phyloP scores from a whole-genome alignment of 2,888 invertebrate species.

The Ectemnius cavifrons region DNA sequence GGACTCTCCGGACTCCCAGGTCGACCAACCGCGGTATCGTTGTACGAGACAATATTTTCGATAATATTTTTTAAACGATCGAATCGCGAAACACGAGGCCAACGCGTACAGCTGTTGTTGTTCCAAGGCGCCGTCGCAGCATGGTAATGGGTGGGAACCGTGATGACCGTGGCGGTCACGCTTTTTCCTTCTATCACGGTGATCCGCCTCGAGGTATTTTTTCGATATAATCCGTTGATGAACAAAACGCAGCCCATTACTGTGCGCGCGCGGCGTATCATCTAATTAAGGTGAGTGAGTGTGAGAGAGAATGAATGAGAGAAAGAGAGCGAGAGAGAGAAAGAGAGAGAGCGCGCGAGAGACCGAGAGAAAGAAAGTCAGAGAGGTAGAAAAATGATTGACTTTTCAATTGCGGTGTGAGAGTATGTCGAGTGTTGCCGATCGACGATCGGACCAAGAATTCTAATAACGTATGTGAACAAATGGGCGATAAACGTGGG shows the following conservation, averaged over 20 bases:
- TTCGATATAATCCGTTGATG: conserved; percentile 19
- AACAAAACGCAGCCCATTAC: conserved; percentile 26
- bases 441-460: conserved; percentile 56
- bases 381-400: conserved; percentile 5
- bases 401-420: conserved; percentile 30
- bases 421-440: conserved; percentile 52
- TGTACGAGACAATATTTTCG: conserved; percentile 66
- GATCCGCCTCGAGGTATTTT: conserved; percentile 39
- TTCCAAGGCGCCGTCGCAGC: conserved; percentile 45
- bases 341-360: conserved; percentile 26
- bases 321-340: neutral
- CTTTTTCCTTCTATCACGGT: conserved; percentile 22
- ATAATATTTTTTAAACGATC: conserved; percentile 63
- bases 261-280: conserved; percentile 37
- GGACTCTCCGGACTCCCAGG: conserved; percentile 41
- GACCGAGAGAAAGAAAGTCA: conserved; percentile 21
- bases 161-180: conserved; percentile 1
- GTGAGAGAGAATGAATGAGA: conserved; percentile 15
- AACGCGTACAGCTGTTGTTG: conserved; percentile 57
- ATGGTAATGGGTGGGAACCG: conserved; percentile 37
- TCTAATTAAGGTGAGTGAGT: conserved; percentile 41
- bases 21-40: conserved; percentile 48
- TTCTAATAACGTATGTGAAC: conserved; percentile 60
- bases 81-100: conserved; percentile 63
- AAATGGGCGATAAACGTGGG: conserved; percentile 55